Evolutionary conservation across 2,888 invertebrate genomes (phyloP).

Genomic region (Caenorhabditis sp.): DNA sequence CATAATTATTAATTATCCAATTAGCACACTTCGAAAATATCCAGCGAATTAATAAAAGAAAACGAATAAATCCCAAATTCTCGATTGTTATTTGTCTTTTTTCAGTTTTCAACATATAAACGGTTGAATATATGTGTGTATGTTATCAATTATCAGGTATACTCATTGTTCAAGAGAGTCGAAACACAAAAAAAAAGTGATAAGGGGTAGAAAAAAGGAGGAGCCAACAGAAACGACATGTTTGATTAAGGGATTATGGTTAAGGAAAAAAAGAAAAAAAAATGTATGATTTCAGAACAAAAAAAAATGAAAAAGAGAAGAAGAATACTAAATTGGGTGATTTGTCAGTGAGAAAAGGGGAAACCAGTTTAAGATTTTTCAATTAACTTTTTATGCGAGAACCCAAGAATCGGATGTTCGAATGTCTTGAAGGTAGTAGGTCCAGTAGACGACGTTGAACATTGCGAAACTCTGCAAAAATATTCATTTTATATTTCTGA

Average conservation of each 20-base stretch:
- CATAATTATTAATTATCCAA: neutral
- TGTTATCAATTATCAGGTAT: neutral
- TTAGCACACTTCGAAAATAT: neutral
- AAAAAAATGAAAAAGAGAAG: neutral
- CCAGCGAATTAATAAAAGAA: neutral
- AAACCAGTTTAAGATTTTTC: no score
- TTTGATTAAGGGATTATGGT: neutral
- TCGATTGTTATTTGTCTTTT: neutral
- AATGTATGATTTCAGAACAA: neutral
- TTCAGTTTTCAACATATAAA: neutral
- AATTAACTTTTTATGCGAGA: neutral
- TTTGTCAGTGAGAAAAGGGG: no score
- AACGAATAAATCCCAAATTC: neutral
- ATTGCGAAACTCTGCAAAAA: constrained; percentile 53
- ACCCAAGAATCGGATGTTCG: constrained; percentile 8
- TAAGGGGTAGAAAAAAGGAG: neutral
- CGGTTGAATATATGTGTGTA: no score
- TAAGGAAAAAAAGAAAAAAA: neutral
- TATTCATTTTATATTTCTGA: no score
- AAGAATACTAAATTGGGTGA: no score
- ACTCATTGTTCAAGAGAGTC: neutral
- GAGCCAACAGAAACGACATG: neutral
- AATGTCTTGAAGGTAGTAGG: constrained; percentile 46
- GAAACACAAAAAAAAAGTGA: neutral
- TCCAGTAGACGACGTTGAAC: constrained; percentile 68